A percentile compares a stretch with the other conserved stretches of the same genome.
Evolutionary conservation across 2,797 vertebrate genomes (phyloP).

Genomic region (Gambusia yucatana): DNA sequence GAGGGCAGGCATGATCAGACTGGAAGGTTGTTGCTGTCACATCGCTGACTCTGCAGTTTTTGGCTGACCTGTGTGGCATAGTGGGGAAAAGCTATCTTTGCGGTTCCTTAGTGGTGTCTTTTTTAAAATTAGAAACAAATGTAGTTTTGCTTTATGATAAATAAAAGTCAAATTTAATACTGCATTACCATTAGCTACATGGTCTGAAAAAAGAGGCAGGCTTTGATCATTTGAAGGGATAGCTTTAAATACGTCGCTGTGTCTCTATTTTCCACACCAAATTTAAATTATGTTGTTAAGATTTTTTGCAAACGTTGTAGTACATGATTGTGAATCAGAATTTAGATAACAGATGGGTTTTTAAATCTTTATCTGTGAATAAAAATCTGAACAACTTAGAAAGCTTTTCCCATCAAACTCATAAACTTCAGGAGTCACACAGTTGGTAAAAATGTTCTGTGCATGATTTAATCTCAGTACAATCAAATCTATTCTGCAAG

Average conservation of each 20-base stretch:
- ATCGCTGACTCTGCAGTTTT: conserved; percentile 42
- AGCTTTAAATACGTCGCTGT: neutral
- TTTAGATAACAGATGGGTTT: neutral
- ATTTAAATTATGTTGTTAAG: neutral
- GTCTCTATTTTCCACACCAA: neutral
- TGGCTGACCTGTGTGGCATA: conserved; percentile 37
- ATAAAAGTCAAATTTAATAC: neutral
- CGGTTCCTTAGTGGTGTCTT: conserved; percentile 7
- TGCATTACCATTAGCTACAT: neutral
- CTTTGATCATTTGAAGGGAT: neutral
- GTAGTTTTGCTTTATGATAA: neutral
- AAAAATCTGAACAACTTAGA: neutral
- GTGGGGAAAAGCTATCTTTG: conserved; percentile 4
- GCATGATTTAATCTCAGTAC: neutral
- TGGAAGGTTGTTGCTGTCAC: conserved; percentile 34
- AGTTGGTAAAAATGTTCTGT: neutral
- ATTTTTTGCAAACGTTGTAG: neutral
- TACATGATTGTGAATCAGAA: neutral
- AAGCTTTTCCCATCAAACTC: neutral
- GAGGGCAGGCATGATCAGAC: conserved; percentile 25
- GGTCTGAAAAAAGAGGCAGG: neutral
- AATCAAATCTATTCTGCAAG: neutral
- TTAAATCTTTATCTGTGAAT: neutral
- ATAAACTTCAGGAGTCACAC: neutral
- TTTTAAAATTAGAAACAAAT: neutral